phyloP scores from a whole-genome alignment of 1,140 invertebrate species.

The Orius insidiosus region DNA sequence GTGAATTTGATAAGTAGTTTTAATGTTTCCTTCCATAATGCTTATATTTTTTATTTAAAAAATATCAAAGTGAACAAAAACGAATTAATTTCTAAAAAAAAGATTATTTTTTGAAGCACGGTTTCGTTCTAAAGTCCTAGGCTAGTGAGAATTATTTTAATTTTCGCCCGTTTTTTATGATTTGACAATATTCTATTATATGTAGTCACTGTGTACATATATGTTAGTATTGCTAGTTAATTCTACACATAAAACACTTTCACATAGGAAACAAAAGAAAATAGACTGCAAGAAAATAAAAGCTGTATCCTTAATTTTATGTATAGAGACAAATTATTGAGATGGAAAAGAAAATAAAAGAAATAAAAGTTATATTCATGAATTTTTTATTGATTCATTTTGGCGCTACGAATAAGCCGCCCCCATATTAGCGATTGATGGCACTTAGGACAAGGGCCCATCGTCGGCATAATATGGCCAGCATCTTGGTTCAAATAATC shows the following conservation, averaged over 20 bases:
- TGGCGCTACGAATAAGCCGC: no score
- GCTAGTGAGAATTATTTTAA: slow-evolving; percentile 2
- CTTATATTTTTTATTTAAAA: neutral
- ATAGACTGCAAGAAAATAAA: slow-evolving; percentile 14
- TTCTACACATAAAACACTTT: slow-evolving; percentile 8
- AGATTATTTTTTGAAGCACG: neutral
- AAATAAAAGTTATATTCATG: no score
- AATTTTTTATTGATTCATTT: no score
- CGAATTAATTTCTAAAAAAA: slow-evolving; percentile 4
- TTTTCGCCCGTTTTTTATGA: slow-evolving; percentile 2
- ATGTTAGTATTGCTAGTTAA: slow-evolving; percentile 11
- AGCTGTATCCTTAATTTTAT: slow-evolving; percentile 15
- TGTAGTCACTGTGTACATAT: slow-evolving; percentile 12
- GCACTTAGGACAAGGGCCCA: no score
- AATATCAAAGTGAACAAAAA: neutral
- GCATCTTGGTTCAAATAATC: no score
- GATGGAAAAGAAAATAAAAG: no score
- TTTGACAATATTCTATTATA: slow-evolving; percentile 7
- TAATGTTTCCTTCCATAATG: slow-evolving; percentile 1
- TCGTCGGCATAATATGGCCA: no score
- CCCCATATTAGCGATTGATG: no score
- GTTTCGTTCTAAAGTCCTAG: slow-evolving; percentile 1
- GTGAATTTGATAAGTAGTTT: neutral
- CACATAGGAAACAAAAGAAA: slow-evolving; percentile 12
- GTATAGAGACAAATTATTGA: slow-evolving; percentile 8